A percentile compares a stretch with the other conserved stretches of the same genome.
Evolutionary conservation across 2,797 vertebrate species (phyloP).

Genomic region (Octomys mimax): DNA sequence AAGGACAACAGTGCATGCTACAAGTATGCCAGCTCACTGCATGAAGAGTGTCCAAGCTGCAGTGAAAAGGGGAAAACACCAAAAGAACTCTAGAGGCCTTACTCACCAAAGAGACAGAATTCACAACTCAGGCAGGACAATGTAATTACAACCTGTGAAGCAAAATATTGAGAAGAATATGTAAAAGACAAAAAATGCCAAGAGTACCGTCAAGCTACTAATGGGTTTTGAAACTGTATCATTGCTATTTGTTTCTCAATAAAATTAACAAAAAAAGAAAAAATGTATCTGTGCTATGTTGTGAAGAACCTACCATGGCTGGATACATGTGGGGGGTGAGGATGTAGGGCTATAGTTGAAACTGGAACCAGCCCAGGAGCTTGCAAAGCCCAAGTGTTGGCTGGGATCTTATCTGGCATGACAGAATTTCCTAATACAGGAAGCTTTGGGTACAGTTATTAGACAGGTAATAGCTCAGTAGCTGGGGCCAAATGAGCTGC

Average conservation of each 20-base stretch:
- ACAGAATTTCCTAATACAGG: not conserved
- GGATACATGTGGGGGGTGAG: not conserved
- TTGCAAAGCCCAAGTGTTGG: not conserved
- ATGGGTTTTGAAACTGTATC: too few relatives aligned
- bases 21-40: not conserved
- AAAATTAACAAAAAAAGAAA: too few relatives aligned
- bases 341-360: not conserved
- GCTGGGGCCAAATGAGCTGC: not conserved
- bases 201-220: not conserved
- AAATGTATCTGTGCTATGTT: not conserved
- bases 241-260: too few relatives aligned
- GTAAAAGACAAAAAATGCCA: not conserved
- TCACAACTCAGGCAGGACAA: not conserved
- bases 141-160: not conserved
- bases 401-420: not conserved
- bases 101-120: not conserved
- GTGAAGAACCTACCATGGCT: not conserved
- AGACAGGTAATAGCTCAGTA: not conserved
- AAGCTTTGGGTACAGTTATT: not conserved
- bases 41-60: not conserved
- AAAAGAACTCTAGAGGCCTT: not conserved
- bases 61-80: not conserved
- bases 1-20: not conserved
- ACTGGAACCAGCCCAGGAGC: not conserved
- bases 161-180: not conserved